These are phyloP conservation scores for Scaptodrosophila lebanonensis DNA, from an alignment of 1,140 invertebrate species.

Conservation along the genomic window DNA sequence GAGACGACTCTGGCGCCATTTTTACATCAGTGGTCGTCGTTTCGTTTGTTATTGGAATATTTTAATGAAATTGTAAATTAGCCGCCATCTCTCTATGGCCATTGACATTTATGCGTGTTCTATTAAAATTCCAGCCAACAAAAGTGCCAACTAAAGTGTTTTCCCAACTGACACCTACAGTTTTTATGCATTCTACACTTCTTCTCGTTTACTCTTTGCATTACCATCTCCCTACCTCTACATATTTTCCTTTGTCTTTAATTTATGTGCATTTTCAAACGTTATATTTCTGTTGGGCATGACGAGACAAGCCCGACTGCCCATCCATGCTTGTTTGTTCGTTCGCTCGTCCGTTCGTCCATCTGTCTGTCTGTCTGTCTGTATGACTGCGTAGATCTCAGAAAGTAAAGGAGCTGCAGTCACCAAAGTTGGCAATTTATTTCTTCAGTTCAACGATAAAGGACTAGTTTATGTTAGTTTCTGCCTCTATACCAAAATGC, in stretches of 20 bases:
- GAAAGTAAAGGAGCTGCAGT: too few relatives aligned
- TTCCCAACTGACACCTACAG: constrained; percentile 50
- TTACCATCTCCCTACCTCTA: too few relatives aligned
- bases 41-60: constrained; percentile 7
- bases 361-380: too few relatives aligned
- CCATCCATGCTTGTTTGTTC: constrained; percentile 30
- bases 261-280: constrained; percentile 59
- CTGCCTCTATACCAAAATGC: too few relatives aligned
- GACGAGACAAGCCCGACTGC: constrained; percentile 60
- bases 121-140: constrained; percentile 1
- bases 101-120: constrained; percentile 42
- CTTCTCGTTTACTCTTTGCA: too few relatives aligned
- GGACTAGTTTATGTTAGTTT: too few relatives aligned
- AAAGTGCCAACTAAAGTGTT: constrained; percentile 1
- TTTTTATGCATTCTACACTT: constrained; percentile 29
- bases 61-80: constrained; percentile 66
- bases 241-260: constrained; percentile 39
- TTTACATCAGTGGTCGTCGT: neutral
- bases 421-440: too few relatives aligned
- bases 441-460: too few relatives aligned
- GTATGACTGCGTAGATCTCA: too few relatives aligned
- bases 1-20: constrained; percentile 45
- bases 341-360: too few relatives aligned
- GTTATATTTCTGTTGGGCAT: constrained; percentile 17
- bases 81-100: constrained; percentile 16